phyloP scores from a whole-genome alignment of 2,888 invertebrate species.

The Heliconius erato region DNA sequence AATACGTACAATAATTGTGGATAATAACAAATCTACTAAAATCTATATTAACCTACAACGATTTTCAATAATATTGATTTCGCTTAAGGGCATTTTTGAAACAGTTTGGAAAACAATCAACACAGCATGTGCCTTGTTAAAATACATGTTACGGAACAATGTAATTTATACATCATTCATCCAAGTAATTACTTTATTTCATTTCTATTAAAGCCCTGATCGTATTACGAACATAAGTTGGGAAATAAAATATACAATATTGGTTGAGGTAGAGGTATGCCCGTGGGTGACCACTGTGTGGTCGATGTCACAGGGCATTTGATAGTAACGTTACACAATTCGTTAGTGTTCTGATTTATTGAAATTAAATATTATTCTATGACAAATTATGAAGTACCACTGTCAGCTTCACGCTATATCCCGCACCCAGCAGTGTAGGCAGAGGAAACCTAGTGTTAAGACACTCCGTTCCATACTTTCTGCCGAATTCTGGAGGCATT shows the following conservation, averaged over 20 bases:
- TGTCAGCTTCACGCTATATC: no score
- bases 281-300: constrained; percentile 68
- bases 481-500: no score
- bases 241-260: constrained; percentile 73
- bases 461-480: no score
- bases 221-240: constrained; percentile 71
- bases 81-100: constrained; percentile 11
- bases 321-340: constrained; percentile 74
- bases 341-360: constrained; percentile 30
- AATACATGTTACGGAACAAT: constrained; percentile 52
- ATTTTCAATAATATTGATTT: background rate
- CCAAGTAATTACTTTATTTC: constrained; percentile 60
- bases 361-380: constrained; percentile 1
- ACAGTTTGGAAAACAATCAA: constrained; percentile 36
- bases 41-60: background rate
- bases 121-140: constrained; percentile 41
- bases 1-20: no score
- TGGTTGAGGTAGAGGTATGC: constrained; percentile 58
- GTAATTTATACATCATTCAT: constrained; percentile 52
- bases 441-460: no score
- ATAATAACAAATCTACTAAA: no score
- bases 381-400: no score
- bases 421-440: no score
- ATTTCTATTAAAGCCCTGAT: constrained; percentile 68
- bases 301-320: constrained; percentile 68